Evolutionary conservation across 2,888 invertebrate species (phyloP), one percentile per base, ranked within the genome.

Genomic region (Melanostoma mellinum): DNA sequence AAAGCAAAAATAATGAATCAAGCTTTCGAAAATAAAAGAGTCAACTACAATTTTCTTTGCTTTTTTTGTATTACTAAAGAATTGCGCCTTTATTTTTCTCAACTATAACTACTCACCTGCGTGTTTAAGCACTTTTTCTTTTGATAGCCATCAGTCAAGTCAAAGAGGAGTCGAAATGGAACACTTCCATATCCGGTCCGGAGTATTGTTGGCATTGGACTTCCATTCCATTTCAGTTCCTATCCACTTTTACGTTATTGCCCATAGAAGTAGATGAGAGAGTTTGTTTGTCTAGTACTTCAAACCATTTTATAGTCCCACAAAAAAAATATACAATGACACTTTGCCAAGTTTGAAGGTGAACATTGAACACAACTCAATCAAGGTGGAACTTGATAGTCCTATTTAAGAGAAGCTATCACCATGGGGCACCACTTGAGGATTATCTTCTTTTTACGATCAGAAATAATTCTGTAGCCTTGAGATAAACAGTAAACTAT

Each of bases 181-280:
- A 72, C 67, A 67, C 77, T 81, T 81, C 81, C 81, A 81, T 81
- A 81, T 81, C 77, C 77, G 72, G 42, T 38, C 68, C 50, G 42
- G 35, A 35, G 36, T 46, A 40, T 6, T 53, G 10, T 74, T 56
- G 63, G n/a, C 61, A 60, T 81, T 68, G 65, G 20, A 60, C 76
- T 81, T 76, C 52, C 42, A 52, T 63, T 30, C 50, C 63, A 63
- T 63, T 63, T 63, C 1, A 63, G 63, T 50, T 63, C 50, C 63
- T 63, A 46, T 72, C 76, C 61, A 72, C 76, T 67, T 76, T 48
- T 42, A 53, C 40, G 40, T 75, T 80, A 58, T 81, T 42, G 63
- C 75, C 69, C 75, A 58, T 80, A 68, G 35, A 74, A 38, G 69
- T 42, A 53, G 40, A 48, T 42, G 46, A 48, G 50, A 71, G 40